These are phyloP conservation scores for Macroramphosus scolopax DNA, from an alignment of 2,797 vertebrate genomes.

Conservation along the genomic window DNA sequence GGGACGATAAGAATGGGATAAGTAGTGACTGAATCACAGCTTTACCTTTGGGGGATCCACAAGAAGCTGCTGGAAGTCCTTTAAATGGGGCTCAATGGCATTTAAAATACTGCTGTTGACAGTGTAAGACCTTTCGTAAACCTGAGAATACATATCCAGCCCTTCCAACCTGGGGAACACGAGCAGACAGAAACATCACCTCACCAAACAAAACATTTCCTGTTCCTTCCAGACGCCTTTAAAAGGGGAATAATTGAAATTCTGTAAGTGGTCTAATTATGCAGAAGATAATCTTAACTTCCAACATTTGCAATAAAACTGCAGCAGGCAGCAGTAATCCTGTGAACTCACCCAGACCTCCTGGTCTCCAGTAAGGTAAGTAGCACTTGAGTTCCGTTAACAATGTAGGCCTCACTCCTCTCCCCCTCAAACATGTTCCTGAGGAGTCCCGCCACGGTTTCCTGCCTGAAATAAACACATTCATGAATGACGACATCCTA, in stretches of 20 bases:
- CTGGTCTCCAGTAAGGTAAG: conserved; percentile 92
- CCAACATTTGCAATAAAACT: too few species aligned
- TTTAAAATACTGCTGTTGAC: conserved; percentile 90
- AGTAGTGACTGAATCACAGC: too few species aligned
- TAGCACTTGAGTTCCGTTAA: conserved; percentile 94
- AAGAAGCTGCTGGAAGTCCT: conserved; percentile 96
- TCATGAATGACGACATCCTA: too few species aligned
- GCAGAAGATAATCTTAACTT: too few species aligned
- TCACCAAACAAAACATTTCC: neutral
- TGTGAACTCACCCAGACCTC: conserved; percentile 85
- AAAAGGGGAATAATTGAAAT: too few species aligned
- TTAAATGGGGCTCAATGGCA: conserved; percentile 91
- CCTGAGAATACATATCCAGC: conserved; percentile 96
- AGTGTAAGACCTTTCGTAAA: conserved; percentile 90
- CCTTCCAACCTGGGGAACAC: conserved; percentile 85
- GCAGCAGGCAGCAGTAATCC: neutral
- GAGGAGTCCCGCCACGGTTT: conserved; percentile 90
- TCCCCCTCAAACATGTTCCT: conserved; percentile 93
- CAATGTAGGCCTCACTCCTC: conserved; percentile 87
- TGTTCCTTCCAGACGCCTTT: neutral
- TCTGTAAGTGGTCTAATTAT: too few species aligned
- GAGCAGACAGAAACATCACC: conserved; percentile 10
- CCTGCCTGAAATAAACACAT: conserved; percentile 78
- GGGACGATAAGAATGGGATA: too few species aligned
- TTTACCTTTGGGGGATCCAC: conserved; percentile 92